Evolutionary conservation across 2,797 vertebrate genomes (phyloP), one percentile per base, ranked within the genome.

Genomic region (Danio albolineatus): DNA sequence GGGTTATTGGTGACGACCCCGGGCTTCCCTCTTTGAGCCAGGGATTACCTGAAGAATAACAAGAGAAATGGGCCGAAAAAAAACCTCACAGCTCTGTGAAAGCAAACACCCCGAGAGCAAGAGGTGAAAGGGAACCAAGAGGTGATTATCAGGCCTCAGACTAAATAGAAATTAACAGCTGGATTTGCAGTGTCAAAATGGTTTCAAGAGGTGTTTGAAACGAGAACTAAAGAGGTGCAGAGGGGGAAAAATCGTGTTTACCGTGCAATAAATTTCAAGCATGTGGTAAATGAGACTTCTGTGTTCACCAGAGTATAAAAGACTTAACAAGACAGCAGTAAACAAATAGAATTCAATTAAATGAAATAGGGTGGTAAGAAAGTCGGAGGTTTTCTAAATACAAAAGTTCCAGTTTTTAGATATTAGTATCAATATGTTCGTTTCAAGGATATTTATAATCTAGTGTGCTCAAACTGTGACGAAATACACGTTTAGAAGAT

Each of bases 31-130:
- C 73, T 60, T 48, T 77, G 54, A 83, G 79, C 13, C 44, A 73
- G 66, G 57, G 70, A 81, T 74, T 86, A 88, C 72, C 76, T 64
- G 46, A n/a, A 78, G 61, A 84, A 84, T 79, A 87, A 86, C 57
- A 67, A 43, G 41, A 83, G 65, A 75, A 83, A 82, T n/a, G 39
- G 7, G 61, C 74, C 54, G 36, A 79, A 77, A 80, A 54, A 70
- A 79, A 73, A n/a, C 28, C 43, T 38, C 76, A 54, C 81, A 83
- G 76, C 69, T 28, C 61, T 83, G 46, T 69, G 75, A 86, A 85
- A 86, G 88, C 67, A 76, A 85, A 84, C 19, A 82, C 54, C 57
- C 70, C 57, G 5, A 82, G 61, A 51, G 61, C 10, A 6, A 49
- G 66, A 61, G 76, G 66, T 76, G 62, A 65, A 9, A 49, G 76